These are phyloP conservation scores for Girardinichthys multiradiatus DNA, from an alignment of 2,113 vertebrate species.

Conservation along the genomic window DNA sequence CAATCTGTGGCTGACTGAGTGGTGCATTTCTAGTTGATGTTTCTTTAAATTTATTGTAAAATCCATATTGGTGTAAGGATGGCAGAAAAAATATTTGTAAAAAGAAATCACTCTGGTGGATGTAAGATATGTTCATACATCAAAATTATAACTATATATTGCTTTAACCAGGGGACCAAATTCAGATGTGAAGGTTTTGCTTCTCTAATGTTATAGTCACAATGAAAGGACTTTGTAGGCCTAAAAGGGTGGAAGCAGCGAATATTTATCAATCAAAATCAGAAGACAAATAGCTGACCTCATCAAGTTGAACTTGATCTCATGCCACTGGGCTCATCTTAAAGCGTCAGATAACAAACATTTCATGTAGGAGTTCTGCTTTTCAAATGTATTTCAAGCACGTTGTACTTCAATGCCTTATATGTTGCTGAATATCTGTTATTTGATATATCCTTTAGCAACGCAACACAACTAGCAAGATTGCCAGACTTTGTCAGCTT, in stretches of 20 bases:
- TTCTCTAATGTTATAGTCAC: conserved; percentile 45
- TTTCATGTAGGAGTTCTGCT: neutral
- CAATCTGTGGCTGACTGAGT: no score
- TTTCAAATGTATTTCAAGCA: neutral
- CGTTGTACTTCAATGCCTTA: neutral
- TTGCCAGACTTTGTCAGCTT: neutral
- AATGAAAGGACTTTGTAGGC: neutral
- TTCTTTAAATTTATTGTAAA: no score
- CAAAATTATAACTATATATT: neutral
- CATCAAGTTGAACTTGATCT: conserved; percentile 17
- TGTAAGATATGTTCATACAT: neutral
- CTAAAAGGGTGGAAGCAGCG: neutral
- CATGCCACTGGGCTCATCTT: neutral
- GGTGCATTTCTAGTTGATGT: no score
- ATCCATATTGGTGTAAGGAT: neutral
- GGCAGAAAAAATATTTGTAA: neutral
- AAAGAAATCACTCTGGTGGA: neutral
- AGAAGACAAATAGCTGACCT: conserved; percentile 40
- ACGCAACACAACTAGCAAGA: neutral
- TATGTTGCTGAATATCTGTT: neutral
- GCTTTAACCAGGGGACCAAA: neutral
- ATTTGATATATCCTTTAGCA: neutral
- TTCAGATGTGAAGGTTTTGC: neutral
- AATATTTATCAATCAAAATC: conserved; percentile 20
- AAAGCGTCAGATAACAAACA: neutral